Evolutionary conservation across 2,888 invertebrate species (phyloP).

Genomic region (Protodeltote pygarga): DNA sequence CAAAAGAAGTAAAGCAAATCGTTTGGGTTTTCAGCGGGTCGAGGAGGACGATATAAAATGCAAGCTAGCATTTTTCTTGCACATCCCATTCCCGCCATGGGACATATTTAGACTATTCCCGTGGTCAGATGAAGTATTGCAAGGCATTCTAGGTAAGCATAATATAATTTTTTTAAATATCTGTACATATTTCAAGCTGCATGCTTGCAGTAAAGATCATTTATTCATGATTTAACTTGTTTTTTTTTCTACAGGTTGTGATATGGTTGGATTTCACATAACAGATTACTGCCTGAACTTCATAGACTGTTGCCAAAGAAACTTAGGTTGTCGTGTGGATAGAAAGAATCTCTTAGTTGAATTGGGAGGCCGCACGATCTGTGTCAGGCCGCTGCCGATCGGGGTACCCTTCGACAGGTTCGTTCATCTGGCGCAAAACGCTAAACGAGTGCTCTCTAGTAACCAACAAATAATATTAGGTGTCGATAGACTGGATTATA

Average conservation of each 20-base stretch:
- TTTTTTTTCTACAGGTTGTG: constrained; percentile 88
- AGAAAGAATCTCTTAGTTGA: constrained; percentile 95
- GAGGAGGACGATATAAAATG: constrained; percentile 92
- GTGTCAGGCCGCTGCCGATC: constrained; percentile 94
- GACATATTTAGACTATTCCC: constrained; percentile 96
- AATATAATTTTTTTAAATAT: too few relatives aligned
- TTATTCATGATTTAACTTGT: not conserved
- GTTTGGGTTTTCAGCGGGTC: constrained; percentile 85
- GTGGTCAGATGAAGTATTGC: constrained; percentile 97
- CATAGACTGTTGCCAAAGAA: constrained; percentile 95
- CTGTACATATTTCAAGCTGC: too few relatives aligned
- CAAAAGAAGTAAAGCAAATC: constrained; percentile 3
- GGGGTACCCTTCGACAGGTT: constrained; percentile 96
- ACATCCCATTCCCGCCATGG: constrained; percentile 98
- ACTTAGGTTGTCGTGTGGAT: constrained; percentile 95
- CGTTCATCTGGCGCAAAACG: constrained; percentile 91
- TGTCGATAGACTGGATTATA: constrained; percentile 96
- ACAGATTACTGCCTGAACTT: constrained; percentile 96
- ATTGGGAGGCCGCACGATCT: constrained; percentile 94
- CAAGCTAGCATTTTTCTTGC: constrained; percentile 96
- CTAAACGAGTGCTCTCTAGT: constrained; percentile 89
- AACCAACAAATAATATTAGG: constrained; percentile 94
- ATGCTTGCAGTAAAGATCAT: too few relatives aligned
- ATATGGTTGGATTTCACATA: constrained; percentile 97
- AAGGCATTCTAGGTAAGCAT: constrained; percentile 94